phyloP scores from a whole-genome alignment of 2,888 invertebrate species.

The Agonopterix arenella region DNA sequence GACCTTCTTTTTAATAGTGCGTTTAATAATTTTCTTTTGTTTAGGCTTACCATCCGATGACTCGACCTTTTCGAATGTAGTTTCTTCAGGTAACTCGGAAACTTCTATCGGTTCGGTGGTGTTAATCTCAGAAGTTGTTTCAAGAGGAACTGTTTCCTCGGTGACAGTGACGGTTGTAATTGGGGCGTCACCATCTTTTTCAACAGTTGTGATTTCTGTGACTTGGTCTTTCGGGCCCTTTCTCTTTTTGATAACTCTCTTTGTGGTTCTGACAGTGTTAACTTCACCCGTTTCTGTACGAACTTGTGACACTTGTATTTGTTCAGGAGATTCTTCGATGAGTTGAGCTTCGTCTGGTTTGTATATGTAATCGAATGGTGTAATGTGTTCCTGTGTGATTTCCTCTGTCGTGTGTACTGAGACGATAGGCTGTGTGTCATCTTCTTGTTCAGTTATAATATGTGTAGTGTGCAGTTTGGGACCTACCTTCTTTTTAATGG shows the following conservation, averaged over 20 bases:
- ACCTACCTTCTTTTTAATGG: too few species aligned
- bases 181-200: constrained; percentile 4
- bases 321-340: too few species aligned
- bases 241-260: constrained; percentile 31
- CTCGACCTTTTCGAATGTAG: constrained; percentile 11
- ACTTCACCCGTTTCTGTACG: too few species aligned
- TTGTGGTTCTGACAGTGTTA: constrained; percentile 36
- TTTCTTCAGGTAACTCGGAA: constrained; percentile 20
- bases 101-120: constrained; percentile 17
- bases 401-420: too few species aligned
- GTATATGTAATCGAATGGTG: too few species aligned
- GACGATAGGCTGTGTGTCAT: too few species aligned
- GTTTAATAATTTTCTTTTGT: constrained; percentile 19
- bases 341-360: too few species aligned
- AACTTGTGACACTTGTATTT: too few species aligned
- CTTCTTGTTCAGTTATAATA: too few species aligned
- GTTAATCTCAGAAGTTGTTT: constrained; percentile 25
- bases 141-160: constrained; percentile 6
- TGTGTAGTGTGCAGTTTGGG: too few species aligned
- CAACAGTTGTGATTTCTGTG: constrained; percentile 19
- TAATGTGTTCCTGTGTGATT: too few species aligned
- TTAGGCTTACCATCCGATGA: constrained; percentile 14
- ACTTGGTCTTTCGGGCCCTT: constrained; percentile 28
- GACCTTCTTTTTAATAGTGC: constrained; percentile 42
- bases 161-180: too few species aligned